Evolutionary conservation across 2,797 vertebrate genomes (phyloP).

Genomic region (Simalia tracyae): DNA sequence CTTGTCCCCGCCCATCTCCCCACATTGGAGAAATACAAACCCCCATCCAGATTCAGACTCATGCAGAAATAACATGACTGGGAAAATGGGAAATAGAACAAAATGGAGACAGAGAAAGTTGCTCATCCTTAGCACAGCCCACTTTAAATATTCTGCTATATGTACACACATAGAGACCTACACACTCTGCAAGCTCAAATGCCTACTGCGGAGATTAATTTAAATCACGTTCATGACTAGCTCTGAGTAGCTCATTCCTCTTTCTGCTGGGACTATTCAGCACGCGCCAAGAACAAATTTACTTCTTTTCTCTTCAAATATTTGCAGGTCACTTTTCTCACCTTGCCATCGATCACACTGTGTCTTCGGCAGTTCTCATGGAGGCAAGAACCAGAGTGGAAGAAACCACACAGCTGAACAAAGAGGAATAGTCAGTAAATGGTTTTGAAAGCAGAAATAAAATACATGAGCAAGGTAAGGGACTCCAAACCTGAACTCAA

Average conservation of each 20-base stretch:
- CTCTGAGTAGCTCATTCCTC: neutral
- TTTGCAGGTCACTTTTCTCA: conserved; percentile 63
- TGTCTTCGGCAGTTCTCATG: neutral
- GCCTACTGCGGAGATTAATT: neutral
- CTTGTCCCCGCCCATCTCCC: too few species aligned
- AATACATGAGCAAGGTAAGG: conserved; percentile 49
- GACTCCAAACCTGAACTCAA: conserved; percentile 53
- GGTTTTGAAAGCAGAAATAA: conserved; percentile 54
- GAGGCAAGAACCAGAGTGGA: conserved; percentile 24
- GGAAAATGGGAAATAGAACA: neutral
- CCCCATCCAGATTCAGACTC: neutral
- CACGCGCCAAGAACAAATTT: neutral
- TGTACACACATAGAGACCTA: neutral
- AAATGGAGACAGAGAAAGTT: neutral
- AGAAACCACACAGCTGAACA: conserved; percentile 61
- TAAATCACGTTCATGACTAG: neutral
- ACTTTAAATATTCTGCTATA: neutral
- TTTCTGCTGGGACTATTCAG: conserved; percentile 15
- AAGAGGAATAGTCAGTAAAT: conserved; percentile 57
- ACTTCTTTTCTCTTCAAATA: conserved; percentile 37
- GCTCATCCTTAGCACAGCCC: neutral
- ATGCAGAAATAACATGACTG: neutral
- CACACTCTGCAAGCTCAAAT: too few species aligned
- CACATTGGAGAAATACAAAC: too few species aligned
- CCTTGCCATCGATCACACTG: conserved; percentile 56